Percentiles rank a stretch among this genome's conserved stretches.
phyloP scores from a whole-genome alignment of 2,113 vertebrate species.

The Brachypteracias leptosomus region DNA sequence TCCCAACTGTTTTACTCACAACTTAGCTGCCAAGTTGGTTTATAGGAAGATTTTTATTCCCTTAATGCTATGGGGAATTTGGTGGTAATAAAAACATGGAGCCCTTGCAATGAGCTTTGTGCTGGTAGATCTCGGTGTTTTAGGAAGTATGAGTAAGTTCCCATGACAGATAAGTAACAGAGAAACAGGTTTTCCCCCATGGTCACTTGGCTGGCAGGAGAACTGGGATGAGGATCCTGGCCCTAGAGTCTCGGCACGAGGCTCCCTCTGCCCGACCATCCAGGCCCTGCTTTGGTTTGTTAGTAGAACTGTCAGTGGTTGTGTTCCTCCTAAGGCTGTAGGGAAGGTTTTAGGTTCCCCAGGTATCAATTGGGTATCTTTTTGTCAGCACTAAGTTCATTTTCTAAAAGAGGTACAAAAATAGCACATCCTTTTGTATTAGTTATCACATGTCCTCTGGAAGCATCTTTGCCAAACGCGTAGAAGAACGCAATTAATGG shows the following conservation, averaged over 20 bases:
- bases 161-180: neutral
- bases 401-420: conserved; percentile 30
- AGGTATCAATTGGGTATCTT: neutral
- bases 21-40: neutral
- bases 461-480: conserved; percentile 5
- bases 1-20: neutral
- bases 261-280: neutral
- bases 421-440: conserved; percentile 12
- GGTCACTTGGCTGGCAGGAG: neutral
- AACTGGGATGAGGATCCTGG: neutral
- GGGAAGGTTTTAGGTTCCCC: neutral
- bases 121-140: neutral
- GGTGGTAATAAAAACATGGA: neutral
- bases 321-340: neutral
- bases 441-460: neutral
- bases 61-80: neutral
- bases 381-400: neutral
- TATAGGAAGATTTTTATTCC: neutral
- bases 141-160: neutral
- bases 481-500: conserved; percentile 26
- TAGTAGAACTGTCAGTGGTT: neutral
- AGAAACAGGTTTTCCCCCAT: neutral
- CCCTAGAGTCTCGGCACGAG: neutral
- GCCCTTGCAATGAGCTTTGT: neutral
- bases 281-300: neutral